These are phyloP conservation scores for Pipra filicauda DNA, from an alignment of 2,113 vertebrate species.

Conservation along the genomic window DNA sequence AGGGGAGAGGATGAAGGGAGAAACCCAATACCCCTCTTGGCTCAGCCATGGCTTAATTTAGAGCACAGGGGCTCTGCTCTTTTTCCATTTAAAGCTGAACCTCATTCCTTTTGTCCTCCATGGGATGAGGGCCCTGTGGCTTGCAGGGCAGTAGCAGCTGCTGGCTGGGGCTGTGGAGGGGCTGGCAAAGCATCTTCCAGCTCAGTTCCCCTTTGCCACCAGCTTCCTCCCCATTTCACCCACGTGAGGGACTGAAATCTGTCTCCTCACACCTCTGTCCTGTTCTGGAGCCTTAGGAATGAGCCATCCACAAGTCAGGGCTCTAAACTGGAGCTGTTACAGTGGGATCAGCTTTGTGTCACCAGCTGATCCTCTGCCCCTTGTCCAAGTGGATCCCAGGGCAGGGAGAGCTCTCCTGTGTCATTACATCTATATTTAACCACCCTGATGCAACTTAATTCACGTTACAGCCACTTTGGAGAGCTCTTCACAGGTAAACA, in stretches of 20 bases:
- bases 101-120: background rate
- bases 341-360: background rate
- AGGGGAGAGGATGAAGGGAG: background rate
- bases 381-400: background rate
- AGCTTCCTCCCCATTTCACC: background rate
- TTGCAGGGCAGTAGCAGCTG: conserved; percentile 46
- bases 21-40: conserved; percentile 35
- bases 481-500: background rate
- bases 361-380: background rate
- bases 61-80: conserved; percentile 1
- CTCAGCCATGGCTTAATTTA: conserved; percentile 37
- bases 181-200: background rate
- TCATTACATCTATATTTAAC: background rate
- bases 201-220: background rate
- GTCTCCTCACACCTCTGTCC: background rate
- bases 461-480: background rate
- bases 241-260: rapidly evolving
- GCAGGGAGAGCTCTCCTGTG: background rate
- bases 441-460: background rate
- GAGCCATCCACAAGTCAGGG: background rate
- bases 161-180: background rate
- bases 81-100: conserved; percentile 44
- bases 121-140: background rate
- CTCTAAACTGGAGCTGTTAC: background rate
- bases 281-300: background rate